Conservation (phyloP, 2,113 vertebrate genomes). For the Caranx ignobilis region DNA sequence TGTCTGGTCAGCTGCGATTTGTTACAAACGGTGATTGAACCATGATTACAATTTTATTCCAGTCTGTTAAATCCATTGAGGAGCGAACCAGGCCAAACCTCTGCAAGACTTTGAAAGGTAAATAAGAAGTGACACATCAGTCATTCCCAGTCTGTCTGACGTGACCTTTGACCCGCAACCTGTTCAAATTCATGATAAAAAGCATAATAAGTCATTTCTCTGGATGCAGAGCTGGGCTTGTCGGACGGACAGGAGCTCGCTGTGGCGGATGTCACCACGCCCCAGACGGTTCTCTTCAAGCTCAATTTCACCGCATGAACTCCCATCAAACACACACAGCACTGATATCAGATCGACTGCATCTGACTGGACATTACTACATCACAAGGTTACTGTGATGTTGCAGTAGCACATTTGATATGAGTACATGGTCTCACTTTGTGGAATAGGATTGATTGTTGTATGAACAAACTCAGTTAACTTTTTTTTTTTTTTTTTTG, state of each 20-base stretch:
- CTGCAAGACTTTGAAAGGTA: slow-evolving; percentile 97
- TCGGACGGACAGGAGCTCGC: slow-evolving; percentile 95
- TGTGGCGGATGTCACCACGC: slow-evolving; percentile 94
- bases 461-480: slow-evolving; percentile 44
- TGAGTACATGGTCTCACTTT: slow-evolving; percentile 17
- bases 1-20: neutral
- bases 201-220: neutral
- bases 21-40: neutral
- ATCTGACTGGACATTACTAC: slow-evolving; percentile 28
- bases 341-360: slow-evolving; percentile 27
- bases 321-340: slow-evolving; percentile 3
- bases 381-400: slow-evolving; percentile 28
- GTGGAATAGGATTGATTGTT: slow-evolving; percentile 18
- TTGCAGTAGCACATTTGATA: slow-evolving; percentile 54
- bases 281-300: slow-evolving; percentile 95
- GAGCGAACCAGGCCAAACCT: slow-evolving; percentile 96
- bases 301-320: slow-evolving; percentile 92
- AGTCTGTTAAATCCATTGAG: slow-evolving; percentile 91
- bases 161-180: neutral
- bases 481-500: slow-evolving; percentile 43
- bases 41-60: slow-evolving; percentile 9
- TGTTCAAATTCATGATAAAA: neutral
- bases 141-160: neutral
- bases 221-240: slow-evolving; percentile 87
- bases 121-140: neutral